Percentiles rank a stretch among this genome's conserved stretches.
These are phyloP conservation scores for Cossypha caffra DNA, from an alignment of 2,797 vertebrate genomes.

Conservation along the genomic window DNA sequence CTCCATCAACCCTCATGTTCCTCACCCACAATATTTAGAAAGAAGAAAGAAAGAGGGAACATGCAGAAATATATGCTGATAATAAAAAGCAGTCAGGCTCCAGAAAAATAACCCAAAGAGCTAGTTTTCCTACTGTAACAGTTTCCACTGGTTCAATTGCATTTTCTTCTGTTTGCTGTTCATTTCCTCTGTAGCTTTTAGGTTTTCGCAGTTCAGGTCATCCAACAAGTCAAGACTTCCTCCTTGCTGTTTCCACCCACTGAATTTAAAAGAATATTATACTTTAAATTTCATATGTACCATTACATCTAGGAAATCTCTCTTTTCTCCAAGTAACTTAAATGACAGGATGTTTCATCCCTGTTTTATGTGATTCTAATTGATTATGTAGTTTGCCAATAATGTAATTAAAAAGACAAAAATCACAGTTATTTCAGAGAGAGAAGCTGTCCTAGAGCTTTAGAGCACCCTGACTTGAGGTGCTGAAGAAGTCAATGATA, in stretches of 20 bases:
- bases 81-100: neutral
- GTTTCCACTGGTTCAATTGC: neutral
- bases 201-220: neutral
- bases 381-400: neutral
- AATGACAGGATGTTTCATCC: neutral
- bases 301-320: neutral
- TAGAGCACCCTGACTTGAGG: neutral
- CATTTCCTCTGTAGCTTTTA: neutral
- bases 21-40: neutral
- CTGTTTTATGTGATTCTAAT: neutral
- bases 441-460: neutral
- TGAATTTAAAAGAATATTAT: neutral
- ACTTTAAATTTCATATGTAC: neutral
- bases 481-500: neutral
- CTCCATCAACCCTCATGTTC: neutral
- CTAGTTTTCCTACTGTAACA: neutral
- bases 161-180: neutral
- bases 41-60: neutral
- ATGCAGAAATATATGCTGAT: neutral
- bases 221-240: neutral
- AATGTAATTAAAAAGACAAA: neutral
- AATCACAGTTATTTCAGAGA: neutral
- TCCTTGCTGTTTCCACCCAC: neutral
- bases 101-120: neutral
- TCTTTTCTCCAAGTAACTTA: neutral